Base-by-base conservation (phyloP, 1,140 invertebrate genomes). In the Meloidogyne exigua region DNA sequence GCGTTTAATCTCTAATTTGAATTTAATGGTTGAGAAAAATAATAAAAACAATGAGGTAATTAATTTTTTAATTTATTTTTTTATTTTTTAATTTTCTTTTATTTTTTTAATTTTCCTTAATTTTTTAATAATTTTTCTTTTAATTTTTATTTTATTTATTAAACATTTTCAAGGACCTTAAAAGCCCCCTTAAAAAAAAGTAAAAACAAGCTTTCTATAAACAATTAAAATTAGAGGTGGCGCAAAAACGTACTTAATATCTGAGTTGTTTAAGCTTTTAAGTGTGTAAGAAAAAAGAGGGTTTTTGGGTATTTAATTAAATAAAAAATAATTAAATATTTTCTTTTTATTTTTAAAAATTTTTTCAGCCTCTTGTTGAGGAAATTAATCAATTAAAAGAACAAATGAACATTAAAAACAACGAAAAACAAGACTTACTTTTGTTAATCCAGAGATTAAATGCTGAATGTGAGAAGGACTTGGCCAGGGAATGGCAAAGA, bases 361-460 rank as follows among this genome's bases (percentile, higher is more conserved):
- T 36, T 12, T 25, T 76, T 76, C 21, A 77, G 76, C 26, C 25
- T 25, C 64, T 77, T 68, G 42, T 78, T 21, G 44, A 75, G 13
- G 76, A 78, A 65, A 78, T 78, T 42, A 74, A 36, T 26, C 28
- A 57, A 21, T 64, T 78, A 44, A 65, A 68, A 32, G 76, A 78
- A 21, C 66, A 78, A 75, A 42, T 63, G 44, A 69, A 70, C 15
- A 18, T 26, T 21, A 64, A 63, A 65, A 32, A 32, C 3, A 67
- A 63, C 36, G 49, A 65, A n/a, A 78, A 78, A 68, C n/a, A 62
- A 32, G 89, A 90, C 81, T 88, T 98, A 70, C 90, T 95, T 44
- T 94, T 97, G 88, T 89, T 98, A 63, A 97, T 95, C 86, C 96
- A 95, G 87, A 98, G 97, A 88, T 89, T 97, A 42, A 95, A 98